Base-by-base conservation (phyloP, 2,113 vertebrate genomes). In the Mormyrus iriodes region DNA sequence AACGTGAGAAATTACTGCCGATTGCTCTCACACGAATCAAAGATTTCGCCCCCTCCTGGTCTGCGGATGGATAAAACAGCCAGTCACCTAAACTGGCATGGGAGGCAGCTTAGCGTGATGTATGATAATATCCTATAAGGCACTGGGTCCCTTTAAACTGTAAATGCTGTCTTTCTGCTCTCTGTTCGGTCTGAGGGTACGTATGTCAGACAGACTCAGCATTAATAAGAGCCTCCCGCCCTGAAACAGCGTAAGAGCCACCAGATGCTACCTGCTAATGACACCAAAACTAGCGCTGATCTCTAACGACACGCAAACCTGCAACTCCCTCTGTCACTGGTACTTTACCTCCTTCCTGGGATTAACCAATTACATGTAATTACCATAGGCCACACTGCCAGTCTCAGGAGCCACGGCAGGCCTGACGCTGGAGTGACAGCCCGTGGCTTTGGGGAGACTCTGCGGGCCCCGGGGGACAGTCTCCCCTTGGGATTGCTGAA, bases 331-430 rank as follows among this genome's bases (percentile, higher is more conserved):
- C 85, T 53, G 49, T 53, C 85, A 86, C 85, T 10, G 42, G 19
- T 83, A 44, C 44, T 44, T 48, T n/a, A 46, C 21, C 39, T 31
- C 44, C 44, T 48, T 46, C 82, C 24, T 39, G 9, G 82, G 42
- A 84, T 46, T 84, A 48, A 84, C 44, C 44, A 53, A 86, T 86
- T 86, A 86, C 39, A 53, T 86, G 46, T 21, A 86, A 86, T 53
- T 86, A 86, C 19, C 31, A n/a, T 31, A 53, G 85, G 49, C 13
- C n/a, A 27, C 27, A 3, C 49, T 52, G 48, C 49, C 49, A 24
- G 49, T 10, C 85, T 48, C 31, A 12, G n/a, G 48, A 52, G n/a
- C n/a, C 31, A 12, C n/a, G 49, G 55, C 85, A 53, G 49, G 48
- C 55, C 51, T 53, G 42, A 48, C 44, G 9, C 51, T 8, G 49